Evolutionary conservation across 2,113 vertebrate species (phyloP), one percentile per base, ranked within the genome.

Genomic region (Phoxinus phoxinus): DNA sequence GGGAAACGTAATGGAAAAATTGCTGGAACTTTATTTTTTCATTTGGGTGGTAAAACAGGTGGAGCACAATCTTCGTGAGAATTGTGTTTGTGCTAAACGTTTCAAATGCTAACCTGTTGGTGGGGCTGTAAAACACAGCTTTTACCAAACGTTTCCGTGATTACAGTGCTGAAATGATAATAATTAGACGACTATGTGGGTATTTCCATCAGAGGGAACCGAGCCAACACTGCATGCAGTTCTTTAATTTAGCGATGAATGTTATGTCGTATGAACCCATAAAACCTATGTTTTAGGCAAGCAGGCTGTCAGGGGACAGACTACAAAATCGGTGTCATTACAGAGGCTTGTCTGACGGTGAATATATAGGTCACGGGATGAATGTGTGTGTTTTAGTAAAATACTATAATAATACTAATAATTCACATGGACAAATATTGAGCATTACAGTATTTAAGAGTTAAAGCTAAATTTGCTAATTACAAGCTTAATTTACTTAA

Each of bases 101-200:
- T 63, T 46, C 25, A 56, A 84, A 76, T 76, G 41, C 61, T 23
- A 58, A 56, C 25, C 5, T 85, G 91, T 89, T 65, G 86, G 15
- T 87, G 81, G 51, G 74, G 11, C 41, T 86, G 87, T 88, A 87
- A 87, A 90, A 92, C 90, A 92, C 86, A 91, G 85, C 90, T 89
- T 87, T 88, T 87, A 86, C 84, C 77, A 56, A 81, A 89, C 86
- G 84, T 71, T 37, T 83, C 79, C 30, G 21, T 86, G 90, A 91
- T 92, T 93, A 89, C 88, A 88, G 84, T 85, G 58, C 72, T 83
- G 65, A 88, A 94, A 93, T 94, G 83, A 94, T 91, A 90, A 92
- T 92, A 63, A 92, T 93, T 89, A 92, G 90, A 85, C 73, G 88
- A 91, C 90, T 91, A 89, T 88, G 89, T 89, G 93, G 94, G 94